Evolutionary conservation across 2,888 invertebrate species (phyloP).

Genomic region (Ischnus inquisitorius): DNA sequence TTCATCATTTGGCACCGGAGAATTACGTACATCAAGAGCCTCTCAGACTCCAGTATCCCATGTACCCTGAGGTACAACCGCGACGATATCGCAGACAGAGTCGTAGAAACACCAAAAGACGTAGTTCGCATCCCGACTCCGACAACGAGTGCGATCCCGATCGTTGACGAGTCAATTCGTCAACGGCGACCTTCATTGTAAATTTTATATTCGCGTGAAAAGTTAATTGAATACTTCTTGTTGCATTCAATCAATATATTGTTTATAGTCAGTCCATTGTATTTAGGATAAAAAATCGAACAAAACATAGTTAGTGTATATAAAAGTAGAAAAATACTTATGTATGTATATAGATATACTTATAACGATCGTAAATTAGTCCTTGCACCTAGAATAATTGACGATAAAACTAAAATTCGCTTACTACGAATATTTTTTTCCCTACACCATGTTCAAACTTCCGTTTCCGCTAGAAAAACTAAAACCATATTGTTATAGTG

Average conservation of each 20-base stretch:
- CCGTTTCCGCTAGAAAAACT: no score
- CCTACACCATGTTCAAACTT: no score
- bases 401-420: neutral
- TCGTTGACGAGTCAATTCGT: conserved; percentile 1
- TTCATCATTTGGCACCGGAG: conserved; percentile 4
- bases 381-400: conserved; percentile 2
- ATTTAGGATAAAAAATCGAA: neutral
- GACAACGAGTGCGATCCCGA: conserved; percentile 32
- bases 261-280: neutral
- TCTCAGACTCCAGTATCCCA: conserved; percentile 21
- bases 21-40: conserved; percentile 4
- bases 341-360: neutral
- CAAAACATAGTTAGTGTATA: conserved; percentile 19
- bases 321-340: conserved; percentile 8
- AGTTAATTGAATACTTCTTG: neutral
- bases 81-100: conserved; percentile 1
- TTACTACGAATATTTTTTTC: no score
- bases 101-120: conserved; percentile 31
- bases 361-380: neutral
- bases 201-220: neutral
- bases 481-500: no score
- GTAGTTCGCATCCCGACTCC: neutral
- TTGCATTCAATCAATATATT: neutral
- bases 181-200: neutral
- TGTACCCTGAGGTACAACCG: conserved; percentile 29